A percentile compares a stretch with the other conserved stretches of the same genome.
phyloP scores from a whole-genome alignment of 2,113 vertebrate species.

The Phrynosoma blainvillii region DNA sequence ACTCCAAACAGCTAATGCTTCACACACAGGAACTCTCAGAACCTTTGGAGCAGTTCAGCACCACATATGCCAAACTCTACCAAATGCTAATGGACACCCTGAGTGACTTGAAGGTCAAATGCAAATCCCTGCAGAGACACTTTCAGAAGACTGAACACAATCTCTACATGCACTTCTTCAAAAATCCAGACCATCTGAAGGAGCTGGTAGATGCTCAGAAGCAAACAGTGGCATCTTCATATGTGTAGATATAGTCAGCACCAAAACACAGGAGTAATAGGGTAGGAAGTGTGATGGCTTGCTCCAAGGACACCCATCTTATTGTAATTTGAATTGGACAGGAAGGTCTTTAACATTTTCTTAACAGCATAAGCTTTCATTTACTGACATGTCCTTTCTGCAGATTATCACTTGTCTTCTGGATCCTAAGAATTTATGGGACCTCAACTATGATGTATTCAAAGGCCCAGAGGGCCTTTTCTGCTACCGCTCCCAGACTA shows the following conservation, averaged over 20 bases:
- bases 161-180: constrained; percentile 55
- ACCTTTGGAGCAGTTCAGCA: constrained; percentile 28
- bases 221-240: constrained; percentile 8
- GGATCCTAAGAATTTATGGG: background rate
- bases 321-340: background rate
- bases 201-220: constrained; percentile 54
- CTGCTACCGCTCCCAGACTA: too few relatives aligned
- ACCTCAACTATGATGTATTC: background rate
- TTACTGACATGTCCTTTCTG: background rate
- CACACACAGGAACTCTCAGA: constrained; percentile 19
- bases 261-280: background rate
- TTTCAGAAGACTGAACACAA: constrained; percentile 33
- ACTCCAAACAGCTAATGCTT: constrained; percentile 56
- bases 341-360: background rate
- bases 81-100: constrained; percentile 34
- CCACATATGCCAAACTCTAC: constrained; percentile 25
- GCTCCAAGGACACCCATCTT: background rate
- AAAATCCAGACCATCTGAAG: constrained; percentile 24
- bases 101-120: constrained; percentile 42
- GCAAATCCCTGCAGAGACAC: constrained; percentile 30
- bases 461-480: too few relatives aligned
- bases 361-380: background rate
- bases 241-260: background rate
- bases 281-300: background rate
- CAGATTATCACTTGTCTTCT: background rate